These are phyloP conservation scores for Drosophila grimshawi DNA, from an alignment of 1,140 invertebrate genomes.

Conservation along the genomic window DNA sequence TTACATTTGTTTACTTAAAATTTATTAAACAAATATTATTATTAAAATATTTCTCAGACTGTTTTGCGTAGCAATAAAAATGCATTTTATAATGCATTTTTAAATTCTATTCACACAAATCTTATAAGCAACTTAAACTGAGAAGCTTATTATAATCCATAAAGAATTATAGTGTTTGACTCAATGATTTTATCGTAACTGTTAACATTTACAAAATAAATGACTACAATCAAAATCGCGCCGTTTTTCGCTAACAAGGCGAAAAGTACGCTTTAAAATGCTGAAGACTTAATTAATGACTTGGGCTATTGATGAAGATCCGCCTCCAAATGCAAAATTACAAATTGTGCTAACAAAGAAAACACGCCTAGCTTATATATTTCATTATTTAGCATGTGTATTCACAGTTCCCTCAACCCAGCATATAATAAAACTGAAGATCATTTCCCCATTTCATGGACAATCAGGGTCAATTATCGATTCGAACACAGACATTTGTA, in stretches of 20 bases:
- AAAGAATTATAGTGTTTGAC: too few relatives aligned
- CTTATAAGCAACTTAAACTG: too few relatives aligned
- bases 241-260: slow-evolving; percentile 7
- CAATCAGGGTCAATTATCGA: slow-evolving; percentile 75
- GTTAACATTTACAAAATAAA: background rate
- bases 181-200: too few relatives aligned
- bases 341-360: slow-evolving; percentile 1
- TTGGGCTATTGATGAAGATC: background rate
- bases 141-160: too few relatives aligned
- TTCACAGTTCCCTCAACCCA: slow-evolving; percentile 46
- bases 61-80: too few relatives aligned
- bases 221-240: background rate
- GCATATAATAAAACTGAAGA: slow-evolving; percentile 34
- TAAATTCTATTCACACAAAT: too few relatives aligned
- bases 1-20: too few relatives aligned
- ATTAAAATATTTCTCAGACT: too few relatives aligned
- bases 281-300: slow-evolving; percentile 10
- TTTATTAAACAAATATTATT: too few relatives aligned
- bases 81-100: too few relatives aligned
- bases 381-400: slow-evolving; percentile 16
- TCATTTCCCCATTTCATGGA: slow-evolving; percentile 54
- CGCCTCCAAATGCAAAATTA: slow-evolving; percentile 10
- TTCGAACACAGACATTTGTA: slow-evolving; percentile 28
- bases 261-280: slow-evolving; percentile 3
- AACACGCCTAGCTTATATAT: background rate